Evolutionary conservation across 2,797 vertebrate species (phyloP).

Genomic region (Sciaenops ocellatus): DNA sequence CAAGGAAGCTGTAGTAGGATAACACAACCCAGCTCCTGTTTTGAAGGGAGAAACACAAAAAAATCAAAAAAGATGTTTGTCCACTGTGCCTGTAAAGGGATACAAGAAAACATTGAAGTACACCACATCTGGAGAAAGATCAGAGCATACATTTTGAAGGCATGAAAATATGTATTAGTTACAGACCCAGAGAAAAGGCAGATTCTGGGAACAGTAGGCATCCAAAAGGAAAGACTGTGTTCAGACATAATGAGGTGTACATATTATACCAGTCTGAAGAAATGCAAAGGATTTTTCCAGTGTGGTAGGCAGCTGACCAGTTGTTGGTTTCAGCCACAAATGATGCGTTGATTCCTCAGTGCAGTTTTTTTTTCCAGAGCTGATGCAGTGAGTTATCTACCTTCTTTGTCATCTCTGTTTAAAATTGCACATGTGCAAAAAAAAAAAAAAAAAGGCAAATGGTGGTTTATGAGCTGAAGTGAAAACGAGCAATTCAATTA

Average conservation of each 20-base stretch:
- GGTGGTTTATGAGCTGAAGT: too few species aligned
- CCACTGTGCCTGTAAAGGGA: background rate
- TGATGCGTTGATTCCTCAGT: constrained; percentile 8
- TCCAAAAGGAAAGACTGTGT: background rate
- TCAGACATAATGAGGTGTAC: background rate
- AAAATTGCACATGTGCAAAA: too few species aligned
- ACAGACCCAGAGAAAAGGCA: background rate
- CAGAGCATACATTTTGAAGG: background rate
- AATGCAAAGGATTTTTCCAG: constrained; percentile 4
- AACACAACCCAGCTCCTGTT: constrained; percentile 15
- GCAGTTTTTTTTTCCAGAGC: too few species aligned
- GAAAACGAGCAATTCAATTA: too few species aligned
- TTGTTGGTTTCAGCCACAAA: background rate
- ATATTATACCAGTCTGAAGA: background rate
- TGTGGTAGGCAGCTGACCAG: background rate
- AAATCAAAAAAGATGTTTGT: background rate
- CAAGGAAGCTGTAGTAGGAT: background rate
- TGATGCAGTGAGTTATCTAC: too few species aligned
- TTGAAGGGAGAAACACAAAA: background rate
- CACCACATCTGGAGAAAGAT: background rate
- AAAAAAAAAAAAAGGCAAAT: too few species aligned
- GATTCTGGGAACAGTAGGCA: background rate
- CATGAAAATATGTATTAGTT: background rate
- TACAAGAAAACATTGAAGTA: background rate
- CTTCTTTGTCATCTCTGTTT: too few species aligned